Base-by-base conservation (phyloP, 2,113 vertebrate genomes). In the Syngnathus scovelli region DNA sequence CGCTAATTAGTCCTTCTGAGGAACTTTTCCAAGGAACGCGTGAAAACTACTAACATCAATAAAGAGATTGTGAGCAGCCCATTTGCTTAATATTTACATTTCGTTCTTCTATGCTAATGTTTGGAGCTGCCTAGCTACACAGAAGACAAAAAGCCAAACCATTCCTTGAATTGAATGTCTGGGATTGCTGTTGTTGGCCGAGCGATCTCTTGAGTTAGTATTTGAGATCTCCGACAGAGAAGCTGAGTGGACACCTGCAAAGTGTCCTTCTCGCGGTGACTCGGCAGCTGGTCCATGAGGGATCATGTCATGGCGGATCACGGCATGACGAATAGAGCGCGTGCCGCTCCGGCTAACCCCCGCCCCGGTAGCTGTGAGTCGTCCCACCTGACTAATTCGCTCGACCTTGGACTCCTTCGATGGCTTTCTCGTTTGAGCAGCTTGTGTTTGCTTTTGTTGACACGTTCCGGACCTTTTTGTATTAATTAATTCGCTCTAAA, bases 331-430 rank as follows among this genome's bases (percentile, higher is more conserved):
- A 76, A 85, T 83, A 70, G 78, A 81, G 75, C 81, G 78, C 80
- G 61, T 61, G 75, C 78, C 56, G 69, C 56, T 11, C 49, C 68
- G 43, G 23, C 61, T 73, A 74, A 23, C 27, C 44, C 62, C 23
- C 27, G 6, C 9, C 46, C 69, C 72, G 60, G 73, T 27, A 2
- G 71, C 82, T 71, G 76, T 70, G 76, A 83, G 83, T 74, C 70
- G 51, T 80, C 80, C 79, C 81, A 83, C 80, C 85, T 84, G 83
- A 85, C 83, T 86, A 81, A 88, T 84, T 89, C 79, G 76, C 78
- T 77, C 85, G 86, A 89, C 88, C 85, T 89, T 86, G 75, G 73
- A 80, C 70, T 67, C 67, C 36, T 36, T 68, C 64, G 66, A 72
- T 65, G 60, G 76, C 84, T 56, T 23, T 64, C 75, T 84, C 79